phyloP scores from a whole-genome alignment of 2,113 vertebrate genomes.

The Limnothrissa miodon region DNA sequence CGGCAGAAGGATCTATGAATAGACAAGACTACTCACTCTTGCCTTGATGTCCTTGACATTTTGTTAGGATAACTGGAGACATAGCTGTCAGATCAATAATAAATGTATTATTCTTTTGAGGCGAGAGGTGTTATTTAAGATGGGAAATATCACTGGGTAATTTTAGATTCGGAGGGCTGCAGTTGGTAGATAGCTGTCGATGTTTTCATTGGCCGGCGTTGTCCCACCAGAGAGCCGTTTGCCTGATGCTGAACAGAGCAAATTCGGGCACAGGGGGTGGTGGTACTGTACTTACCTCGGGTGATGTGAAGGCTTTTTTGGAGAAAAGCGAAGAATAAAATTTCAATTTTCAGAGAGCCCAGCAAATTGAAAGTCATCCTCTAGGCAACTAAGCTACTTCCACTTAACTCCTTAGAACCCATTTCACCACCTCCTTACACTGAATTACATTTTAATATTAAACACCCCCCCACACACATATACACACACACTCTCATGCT shows the following conservation, averaged over 20 bases:
- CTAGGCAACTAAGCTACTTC: neutral
- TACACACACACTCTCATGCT: no score
- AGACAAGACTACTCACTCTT: neutral
- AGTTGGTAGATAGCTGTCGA: neutral
- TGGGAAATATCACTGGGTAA: conserved; percentile 9
- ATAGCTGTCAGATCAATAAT: neutral
- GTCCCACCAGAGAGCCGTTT: neutral
- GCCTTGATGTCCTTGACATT: conserved; percentile 6
- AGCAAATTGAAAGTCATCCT: neutral
- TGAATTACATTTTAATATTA: neutral
- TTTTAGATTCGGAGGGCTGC: conserved; percentile 6
- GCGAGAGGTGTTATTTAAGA: neutral
- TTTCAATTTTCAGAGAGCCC: conserved; percentile 9
- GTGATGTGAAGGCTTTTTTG: neutral
- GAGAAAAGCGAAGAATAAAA: neutral
- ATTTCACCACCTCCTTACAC: neutral
- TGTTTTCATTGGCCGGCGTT: neutral
- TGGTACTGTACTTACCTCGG: neutral
- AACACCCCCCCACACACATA: no score
- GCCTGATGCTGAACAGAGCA: neutral
- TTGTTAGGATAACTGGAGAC: conserved; percentile 18
- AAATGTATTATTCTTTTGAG: conserved; percentile 17
- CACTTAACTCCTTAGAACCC: neutral
- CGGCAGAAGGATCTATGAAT: neutral
- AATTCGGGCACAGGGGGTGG: neutral